phyloP scores from a whole-genome alignment of 2,113 vertebrate species.

The Otocyon megalotis region DNA sequence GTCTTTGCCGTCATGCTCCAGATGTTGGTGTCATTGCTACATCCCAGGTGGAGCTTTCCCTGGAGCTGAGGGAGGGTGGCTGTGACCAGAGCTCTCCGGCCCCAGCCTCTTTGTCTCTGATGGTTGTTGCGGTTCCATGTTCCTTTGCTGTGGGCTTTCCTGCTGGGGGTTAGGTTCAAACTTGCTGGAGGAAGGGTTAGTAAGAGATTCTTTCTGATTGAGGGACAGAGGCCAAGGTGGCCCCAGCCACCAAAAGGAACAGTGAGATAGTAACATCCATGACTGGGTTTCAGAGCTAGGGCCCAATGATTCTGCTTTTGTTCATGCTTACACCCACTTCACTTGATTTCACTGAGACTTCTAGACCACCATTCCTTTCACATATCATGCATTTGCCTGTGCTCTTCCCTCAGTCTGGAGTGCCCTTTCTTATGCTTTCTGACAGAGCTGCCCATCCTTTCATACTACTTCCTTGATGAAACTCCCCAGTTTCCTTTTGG shows the following conservation, averaged over 20 bases:
- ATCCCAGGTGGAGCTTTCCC: neutral
- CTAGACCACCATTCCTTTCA: neutral
- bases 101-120: neutral
- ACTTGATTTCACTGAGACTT: neutral
- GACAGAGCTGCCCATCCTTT: neutral
- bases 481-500: neutral
- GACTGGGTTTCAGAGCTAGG: neutral
- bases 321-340: neutral
- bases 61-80: neutral
- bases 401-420: neutral
- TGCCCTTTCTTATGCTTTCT: neutral
- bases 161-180: neutral
- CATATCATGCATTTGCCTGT: neutral
- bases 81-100: neutral
- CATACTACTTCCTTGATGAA: neutral
- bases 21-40: neutral
- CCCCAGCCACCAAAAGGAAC: conserved; percentile 4
- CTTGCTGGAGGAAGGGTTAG: conserved; percentile 29
- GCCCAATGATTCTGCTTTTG: neutral
- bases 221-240: conserved; percentile 1
- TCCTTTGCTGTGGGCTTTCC: neutral
- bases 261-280: neutral
- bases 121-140: neutral
- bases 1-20: neutral
- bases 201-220: neutral